phyloP scores from a whole-genome alignment of 2,797 vertebrate species.

The Platyrinchus mystaceus region DNA sequence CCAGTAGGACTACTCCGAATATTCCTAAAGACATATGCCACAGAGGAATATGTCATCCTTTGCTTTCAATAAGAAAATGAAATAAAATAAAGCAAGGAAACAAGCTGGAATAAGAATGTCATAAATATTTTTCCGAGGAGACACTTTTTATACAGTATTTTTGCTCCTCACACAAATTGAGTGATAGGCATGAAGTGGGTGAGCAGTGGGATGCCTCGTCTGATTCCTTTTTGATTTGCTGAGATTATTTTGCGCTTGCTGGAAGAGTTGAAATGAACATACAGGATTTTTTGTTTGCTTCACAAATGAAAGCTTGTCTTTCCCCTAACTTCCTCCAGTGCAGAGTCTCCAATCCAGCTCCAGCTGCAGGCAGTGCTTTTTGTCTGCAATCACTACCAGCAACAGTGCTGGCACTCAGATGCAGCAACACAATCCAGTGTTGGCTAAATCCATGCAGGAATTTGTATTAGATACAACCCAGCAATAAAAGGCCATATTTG shows the following conservation, averaged over 20 bases:
- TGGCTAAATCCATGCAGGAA: neutral
- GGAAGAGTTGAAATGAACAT: neutral
- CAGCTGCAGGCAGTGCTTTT: neutral
- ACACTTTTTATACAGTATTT: neutral
- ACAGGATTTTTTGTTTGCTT: neutral
- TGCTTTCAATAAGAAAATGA: neutral
- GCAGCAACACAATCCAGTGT: neutral
- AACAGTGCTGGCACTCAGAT: neutral
- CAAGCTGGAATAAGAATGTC: neutral
- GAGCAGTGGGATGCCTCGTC: neutral
- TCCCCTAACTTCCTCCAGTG: neutral
- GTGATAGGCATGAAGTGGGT: neutral
- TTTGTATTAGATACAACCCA: neutral
- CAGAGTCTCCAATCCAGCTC: neutral
- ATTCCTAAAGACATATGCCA: neutral
- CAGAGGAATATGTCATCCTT: neutral
- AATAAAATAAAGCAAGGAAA: neutral
- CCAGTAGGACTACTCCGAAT: neutral
- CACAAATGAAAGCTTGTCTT: neutral
- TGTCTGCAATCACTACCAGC: neutral
- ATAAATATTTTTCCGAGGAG: neutral
- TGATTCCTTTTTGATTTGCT: neutral
- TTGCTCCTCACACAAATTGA: neutral
- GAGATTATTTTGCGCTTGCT: neutral
- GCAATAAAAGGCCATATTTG: neutral